These are phyloP conservation scores for Pantala flavescens DNA, from an alignment of 1,140 invertebrate genomes.

Conservation along the genomic window DNA sequence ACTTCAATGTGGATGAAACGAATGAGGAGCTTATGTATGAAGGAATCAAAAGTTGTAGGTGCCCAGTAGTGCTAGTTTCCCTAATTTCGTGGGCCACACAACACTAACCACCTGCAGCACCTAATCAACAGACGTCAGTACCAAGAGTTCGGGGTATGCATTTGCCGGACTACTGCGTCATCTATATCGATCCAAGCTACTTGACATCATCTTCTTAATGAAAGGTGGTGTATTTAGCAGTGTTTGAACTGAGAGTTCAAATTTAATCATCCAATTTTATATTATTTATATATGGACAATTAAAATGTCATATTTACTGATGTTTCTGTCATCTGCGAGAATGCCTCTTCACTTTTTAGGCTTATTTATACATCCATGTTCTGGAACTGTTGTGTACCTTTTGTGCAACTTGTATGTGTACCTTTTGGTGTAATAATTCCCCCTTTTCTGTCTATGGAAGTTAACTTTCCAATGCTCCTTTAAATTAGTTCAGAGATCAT, in stretches of 20 bases:
- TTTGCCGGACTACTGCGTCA: slow-evolving; percentile 13
- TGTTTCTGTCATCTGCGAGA: slow-evolving; percentile 18
- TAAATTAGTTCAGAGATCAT: slow-evolving; percentile 10
- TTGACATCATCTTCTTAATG: slow-evolving; percentile 14
- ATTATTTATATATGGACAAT: slow-evolving; percentile 20
- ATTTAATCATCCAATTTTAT: slow-evolving; percentile 19
- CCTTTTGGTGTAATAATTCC: slow-evolving; percentile 20
- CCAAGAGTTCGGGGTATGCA: not conserved
- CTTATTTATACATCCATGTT: slow-evolving; percentile 21
- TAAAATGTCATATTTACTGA: slow-evolving; percentile 19
- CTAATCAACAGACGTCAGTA: not conserved
- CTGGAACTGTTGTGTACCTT: slow-evolving; percentile 22
- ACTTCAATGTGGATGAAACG: slow-evolving; percentile 15
- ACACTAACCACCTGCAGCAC: slow-evolving; percentile 10
- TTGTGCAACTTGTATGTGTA: slow-evolving; percentile 21
- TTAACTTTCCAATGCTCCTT: not conserved
- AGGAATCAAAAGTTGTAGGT: slow-evolving; percentile 16
- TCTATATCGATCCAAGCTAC: slow-evolving; percentile 12
- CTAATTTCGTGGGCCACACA: slow-evolving; percentile 9
- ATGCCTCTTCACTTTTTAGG: slow-evolving; percentile 20
- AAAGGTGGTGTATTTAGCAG: slow-evolving; percentile 15
- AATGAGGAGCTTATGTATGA: slow-evolving; percentile 18
- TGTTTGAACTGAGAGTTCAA: slow-evolving; percentile 15
- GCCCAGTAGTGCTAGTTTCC: slow-evolving; percentile 14
- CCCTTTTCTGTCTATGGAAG: slow-evolving; percentile 10